Evolutionary conservation across 2,797 vertebrate species (phyloP).

Genomic region (Mormyrus proboscirostris): DNA sequence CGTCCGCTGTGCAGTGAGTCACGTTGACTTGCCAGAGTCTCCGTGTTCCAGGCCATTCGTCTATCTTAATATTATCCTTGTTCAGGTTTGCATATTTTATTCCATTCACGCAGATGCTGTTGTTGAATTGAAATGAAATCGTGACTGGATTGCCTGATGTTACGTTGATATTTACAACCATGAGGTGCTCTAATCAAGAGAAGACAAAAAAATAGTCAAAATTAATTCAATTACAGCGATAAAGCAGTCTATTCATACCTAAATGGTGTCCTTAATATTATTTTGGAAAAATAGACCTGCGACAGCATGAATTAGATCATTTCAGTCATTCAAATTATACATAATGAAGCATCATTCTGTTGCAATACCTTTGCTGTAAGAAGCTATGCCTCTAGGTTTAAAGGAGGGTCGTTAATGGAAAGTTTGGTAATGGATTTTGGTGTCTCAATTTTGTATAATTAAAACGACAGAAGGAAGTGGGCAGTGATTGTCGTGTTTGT

Average conservation of each 20-base stretch:
- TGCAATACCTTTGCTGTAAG: background rate
- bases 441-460: background rate
- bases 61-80: background rate
- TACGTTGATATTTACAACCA: background rate
- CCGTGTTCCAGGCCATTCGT: background rate
- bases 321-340: background rate
- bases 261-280: background rate
- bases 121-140: constrained; percentile 23
- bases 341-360: background rate
- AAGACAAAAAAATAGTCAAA: background rate
- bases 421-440: background rate
- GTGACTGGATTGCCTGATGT: constrained; percentile 4
- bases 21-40: background rate
- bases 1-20: background rate
- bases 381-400: background rate
- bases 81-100: background rate
- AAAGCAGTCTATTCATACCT: background rate
- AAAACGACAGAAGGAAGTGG: background rate
- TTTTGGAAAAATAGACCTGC: background rate
- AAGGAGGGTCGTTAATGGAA: background rate
- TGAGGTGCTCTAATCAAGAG: constrained; percentile 16
- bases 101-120: no score
- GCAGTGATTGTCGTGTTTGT: background rate
- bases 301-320: background rate
- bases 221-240: background rate